A percentile compares a stretch with the other conserved stretches of the same genome.
Evolutionary conservation across 2,888 invertebrate species (phyloP).

Genomic region (Cosmia trapezina): DNA sequence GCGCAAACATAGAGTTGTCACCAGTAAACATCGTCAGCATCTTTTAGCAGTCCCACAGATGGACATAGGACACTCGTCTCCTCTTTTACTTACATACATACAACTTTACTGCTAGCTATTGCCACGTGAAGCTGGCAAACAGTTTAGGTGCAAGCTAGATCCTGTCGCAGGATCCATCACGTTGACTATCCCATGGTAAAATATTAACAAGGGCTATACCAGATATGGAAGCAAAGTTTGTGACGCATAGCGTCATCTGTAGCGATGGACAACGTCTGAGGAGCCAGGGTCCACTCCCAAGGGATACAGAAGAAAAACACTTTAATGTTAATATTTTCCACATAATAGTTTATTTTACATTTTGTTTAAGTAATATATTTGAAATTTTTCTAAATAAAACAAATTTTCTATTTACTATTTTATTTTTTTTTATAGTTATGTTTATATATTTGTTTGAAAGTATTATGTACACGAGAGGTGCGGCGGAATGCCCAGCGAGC

Average conservation of each 20-base stretch:
- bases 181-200: background rate
- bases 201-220: background rate
- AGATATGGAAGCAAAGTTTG: background rate
- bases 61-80: too few relatives aligned
- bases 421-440: conserved; percentile 75
- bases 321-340: conserved; percentile 45
- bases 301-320: conserved; percentile 46
- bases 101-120: background rate
- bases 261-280: background rate
- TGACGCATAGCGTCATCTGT: conserved; percentile 4
- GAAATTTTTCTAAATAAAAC: conserved; percentile 78
- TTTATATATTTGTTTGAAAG: conserved; percentile 68
- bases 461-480: conserved; percentile 78
- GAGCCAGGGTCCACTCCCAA: conserved; percentile 6
- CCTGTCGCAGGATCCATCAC: background rate
- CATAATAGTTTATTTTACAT: conserved; percentile 58
- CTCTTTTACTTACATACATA: background rate
- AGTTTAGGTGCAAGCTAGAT: background rate
- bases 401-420: conserved; percentile 80
- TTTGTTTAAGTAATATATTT: conserved; percentile 31
- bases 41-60: background rate
- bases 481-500: conserved; percentile 76
- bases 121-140: background rate
- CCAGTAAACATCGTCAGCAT: too few relatives aligned
- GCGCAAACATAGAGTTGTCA: too few relatives aligned